Evolutionary conservation across 2,113 vertebrate species (phyloP).

Genomic region (Pseudorectes ferrugineus): DNA sequence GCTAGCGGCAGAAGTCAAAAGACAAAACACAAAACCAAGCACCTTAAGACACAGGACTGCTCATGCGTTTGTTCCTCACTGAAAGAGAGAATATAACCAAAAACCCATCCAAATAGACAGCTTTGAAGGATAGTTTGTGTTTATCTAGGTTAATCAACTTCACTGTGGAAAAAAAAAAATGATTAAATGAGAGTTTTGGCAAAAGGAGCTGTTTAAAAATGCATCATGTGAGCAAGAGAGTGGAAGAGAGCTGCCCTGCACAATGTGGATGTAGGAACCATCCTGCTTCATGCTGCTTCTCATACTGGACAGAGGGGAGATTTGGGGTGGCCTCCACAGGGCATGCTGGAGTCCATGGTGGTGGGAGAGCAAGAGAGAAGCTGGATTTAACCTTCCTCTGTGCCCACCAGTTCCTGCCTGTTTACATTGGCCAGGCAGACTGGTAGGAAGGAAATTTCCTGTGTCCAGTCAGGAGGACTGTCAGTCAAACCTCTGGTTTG

Average conservation of each 20-base stretch:
- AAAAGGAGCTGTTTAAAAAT: neutral
- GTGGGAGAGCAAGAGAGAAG: neutral
- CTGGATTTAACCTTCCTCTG: neutral
- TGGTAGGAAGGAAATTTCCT: neutral
- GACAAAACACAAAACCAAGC: neutral
- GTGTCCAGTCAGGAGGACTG: neutral
- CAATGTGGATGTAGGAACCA: accelerated
- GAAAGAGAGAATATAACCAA: neutral
- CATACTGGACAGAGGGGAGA: neutral
- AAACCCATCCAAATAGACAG: neutral
- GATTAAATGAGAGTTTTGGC: neutral
- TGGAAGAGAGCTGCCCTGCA: neutral
- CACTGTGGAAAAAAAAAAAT: accelerated
- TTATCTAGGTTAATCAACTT: neutral
- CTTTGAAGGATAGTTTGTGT: neutral
- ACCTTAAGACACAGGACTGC: neutral
- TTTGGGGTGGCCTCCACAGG: neutral
- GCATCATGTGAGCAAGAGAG: neutral
- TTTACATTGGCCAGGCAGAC: neutral
- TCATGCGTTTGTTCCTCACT: neutral
- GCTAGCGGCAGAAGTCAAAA: neutral
- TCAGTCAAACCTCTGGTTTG: neutral
- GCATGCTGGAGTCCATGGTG: accelerated
- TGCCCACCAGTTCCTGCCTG: neutral
- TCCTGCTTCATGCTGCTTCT: neutral